Base-by-base conservation (phyloP, 2,888 invertebrate species). In the Synergus umbraculus region DNA sequence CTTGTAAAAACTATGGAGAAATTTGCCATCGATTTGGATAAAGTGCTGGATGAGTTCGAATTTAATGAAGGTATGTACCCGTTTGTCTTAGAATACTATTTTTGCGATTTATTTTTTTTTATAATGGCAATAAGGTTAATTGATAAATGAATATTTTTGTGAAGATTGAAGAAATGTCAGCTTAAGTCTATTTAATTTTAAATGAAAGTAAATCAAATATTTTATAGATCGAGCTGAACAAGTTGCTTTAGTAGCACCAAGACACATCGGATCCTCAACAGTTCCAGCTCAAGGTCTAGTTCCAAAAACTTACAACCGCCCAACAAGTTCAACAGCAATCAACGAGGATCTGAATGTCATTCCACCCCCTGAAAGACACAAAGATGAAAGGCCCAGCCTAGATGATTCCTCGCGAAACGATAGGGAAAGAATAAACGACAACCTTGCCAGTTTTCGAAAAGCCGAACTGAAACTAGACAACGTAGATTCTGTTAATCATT, bases 41-140 rank as follows among this genome's bases (percentile, higher is more conserved):
- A 96, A 93, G 96, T 97, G 83, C 93, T 97, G 80, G 97, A 97
- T 92, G 97, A 97, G 90, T 96, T 97, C 90, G 97, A 97, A 92
- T 94, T 96, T 87, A 95, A 95, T 88, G 96, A 97, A 93, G 93
- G 93, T 93, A 88, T 86, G 83, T 79, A 54, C 9, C 22, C 13
- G 65, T 64, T 54, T 69, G 37, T n/a, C 49, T 46, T 22, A n/a
- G 8, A 12, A 18, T 10, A 54, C 15, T 2, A 60, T 60, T 60
- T 22, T 22, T 60, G 22, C 60, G 7, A 3, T 5, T 9, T 18
- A 22, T 22, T 9, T 18, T n/a, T 2, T 49, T 54, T n/a, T 15
- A 4, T 15, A n/a, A n/a, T 54, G n/a, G 1, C 7, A 54, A n/a
- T 54, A n/a, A 60, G 10, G 22, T 60, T 12, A 46, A 22, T 4